Percentiles rank a stretch among this genome's conserved stretches.
Conservation (phyloP, 2,113 vertebrate species). For the Stictonetta naevosa region DNA sequence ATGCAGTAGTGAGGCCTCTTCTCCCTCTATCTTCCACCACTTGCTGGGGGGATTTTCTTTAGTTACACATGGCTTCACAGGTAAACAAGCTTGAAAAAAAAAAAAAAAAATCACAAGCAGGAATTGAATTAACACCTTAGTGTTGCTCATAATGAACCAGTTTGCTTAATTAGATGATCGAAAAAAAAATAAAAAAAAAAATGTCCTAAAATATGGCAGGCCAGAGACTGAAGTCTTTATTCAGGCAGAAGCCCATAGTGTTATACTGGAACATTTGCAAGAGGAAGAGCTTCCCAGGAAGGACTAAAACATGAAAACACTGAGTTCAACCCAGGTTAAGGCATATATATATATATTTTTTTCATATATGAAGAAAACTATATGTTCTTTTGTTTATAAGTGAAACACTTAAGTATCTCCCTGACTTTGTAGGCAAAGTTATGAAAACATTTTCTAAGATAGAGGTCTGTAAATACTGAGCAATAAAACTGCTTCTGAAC, state of each 20-base stretch:
- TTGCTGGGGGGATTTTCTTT: conserved; percentile 90
- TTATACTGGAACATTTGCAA: neutral
- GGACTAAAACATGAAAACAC: neutral
- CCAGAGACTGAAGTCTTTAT: neutral
- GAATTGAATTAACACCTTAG: conserved; percentile 84
- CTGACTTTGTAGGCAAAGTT: neutral
- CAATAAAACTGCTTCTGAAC: neutral
- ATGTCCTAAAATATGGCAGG: conserved; percentile 37
- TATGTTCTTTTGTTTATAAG: neutral
- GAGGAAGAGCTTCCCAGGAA: neutral
- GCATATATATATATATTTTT: neutral
- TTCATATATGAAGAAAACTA: neutral
- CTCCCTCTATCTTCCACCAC: conserved; percentile 75
- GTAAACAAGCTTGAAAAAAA: conserved; percentile 87
- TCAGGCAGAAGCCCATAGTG: neutral
- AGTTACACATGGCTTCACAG: conserved; percentile 92
- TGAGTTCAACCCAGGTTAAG: neutral
- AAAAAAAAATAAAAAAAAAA: conserved; percentile 54
- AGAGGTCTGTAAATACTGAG: neutral
- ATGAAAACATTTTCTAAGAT: neutral
- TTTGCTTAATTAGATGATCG: conserved; percentile 75
- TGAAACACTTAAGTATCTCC: neutral
- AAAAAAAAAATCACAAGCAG: conserved; percentile 73
- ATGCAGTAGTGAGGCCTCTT: conserved; percentile 70
- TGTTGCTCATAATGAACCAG: conserved; percentile 66